A percentile compares a stretch with the other conserved stretches of the same genome.
Conservation (phyloP, 1,140 invertebrate genomes). For the Caenorhabditis brenneri region DNA sequence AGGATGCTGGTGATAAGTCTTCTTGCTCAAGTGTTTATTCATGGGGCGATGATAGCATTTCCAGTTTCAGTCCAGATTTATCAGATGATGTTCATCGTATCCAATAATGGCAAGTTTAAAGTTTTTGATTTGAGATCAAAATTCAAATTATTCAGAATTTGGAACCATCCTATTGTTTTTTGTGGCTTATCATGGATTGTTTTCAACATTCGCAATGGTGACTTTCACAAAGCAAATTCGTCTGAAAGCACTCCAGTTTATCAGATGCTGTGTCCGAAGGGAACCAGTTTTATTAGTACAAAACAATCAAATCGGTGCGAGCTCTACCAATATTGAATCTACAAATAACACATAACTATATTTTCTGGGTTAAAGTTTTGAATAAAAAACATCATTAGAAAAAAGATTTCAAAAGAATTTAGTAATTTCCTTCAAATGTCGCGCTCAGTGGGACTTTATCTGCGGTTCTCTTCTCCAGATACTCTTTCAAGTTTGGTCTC, state of each 20-base stretch:
- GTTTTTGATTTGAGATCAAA: too few relatives aligned
- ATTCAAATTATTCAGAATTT: too few relatives aligned
- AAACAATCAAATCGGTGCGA: too few relatives aligned
- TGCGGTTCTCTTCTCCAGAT: constrained; percentile 62
- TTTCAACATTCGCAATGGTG: background rate
- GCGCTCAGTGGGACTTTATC: background rate
- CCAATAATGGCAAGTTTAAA: background rate
- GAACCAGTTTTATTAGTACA: background rate
- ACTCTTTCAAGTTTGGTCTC: constrained; percentile 62
- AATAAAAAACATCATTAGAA: too few relatives aligned
- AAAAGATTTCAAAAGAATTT: too few relatives aligned
- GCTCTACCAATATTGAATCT: background rate
- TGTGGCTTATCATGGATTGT: background rate
- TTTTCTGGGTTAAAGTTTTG: too few relatives aligned
- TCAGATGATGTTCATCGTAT: background rate
- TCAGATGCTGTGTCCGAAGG: background rate
- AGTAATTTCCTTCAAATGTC: background rate
- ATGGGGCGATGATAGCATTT: background rate
- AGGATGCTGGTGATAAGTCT: background rate
- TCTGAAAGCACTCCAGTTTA: background rate
- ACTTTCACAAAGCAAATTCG: background rate
- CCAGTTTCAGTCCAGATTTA: background rate
- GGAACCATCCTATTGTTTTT: background rate
- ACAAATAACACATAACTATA: too few relatives aligned
- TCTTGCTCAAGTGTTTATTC: background rate